Base-by-base conservation (phyloP, 2,113 vertebrate genomes). In the Paraplagusia blochii region DNA sequence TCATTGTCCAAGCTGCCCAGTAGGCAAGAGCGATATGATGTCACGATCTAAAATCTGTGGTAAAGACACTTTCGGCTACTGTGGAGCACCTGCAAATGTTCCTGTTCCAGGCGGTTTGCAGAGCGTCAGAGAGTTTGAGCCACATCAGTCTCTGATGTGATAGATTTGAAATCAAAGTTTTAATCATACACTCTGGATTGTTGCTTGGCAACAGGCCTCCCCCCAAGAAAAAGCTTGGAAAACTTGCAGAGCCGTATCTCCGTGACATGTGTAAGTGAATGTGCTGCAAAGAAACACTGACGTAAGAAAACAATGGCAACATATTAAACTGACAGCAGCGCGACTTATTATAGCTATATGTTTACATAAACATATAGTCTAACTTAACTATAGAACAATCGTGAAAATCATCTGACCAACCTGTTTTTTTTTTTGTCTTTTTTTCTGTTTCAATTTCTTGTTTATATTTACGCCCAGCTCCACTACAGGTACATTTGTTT, bases 151-250 rank as follows among this genome's bases (percentile, higher is more conserved):
- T 86, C 72, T 80, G 81, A 75, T 77, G 77, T 87, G 83, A 89
- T 80, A 83, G 77, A 81, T 88, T 86, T 76, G 80, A 86, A 88
- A 85, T 88, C 87, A 88, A 89, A 87, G 80, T 87, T 89, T 89
- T 83, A 84, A 87, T 89, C 87, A 88, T 80, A 79, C 69, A 79
- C 76, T 77, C 76, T 34, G 63, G 48, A 65, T 78, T 72, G 87
- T 89, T 88, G 83, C 88, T 73, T 84, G 65, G 86, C 86, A 90
- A 89, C 87, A 87, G 65, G 59, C 76, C 66, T 83, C 59, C 70
- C 72, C 48, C 79, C 12, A 66, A 65, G 68, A 36, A 85, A 67
- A 66, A 64, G 71, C 58, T 64, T 16, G 42, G 63, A 19, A 47
- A 72, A 64, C 48, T 45, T n/a, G n/a, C 11, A 19, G 17, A 49